phyloP scores from a whole-genome alignment of 2,797 vertebrate species.

The Coilia nasus region DNA sequence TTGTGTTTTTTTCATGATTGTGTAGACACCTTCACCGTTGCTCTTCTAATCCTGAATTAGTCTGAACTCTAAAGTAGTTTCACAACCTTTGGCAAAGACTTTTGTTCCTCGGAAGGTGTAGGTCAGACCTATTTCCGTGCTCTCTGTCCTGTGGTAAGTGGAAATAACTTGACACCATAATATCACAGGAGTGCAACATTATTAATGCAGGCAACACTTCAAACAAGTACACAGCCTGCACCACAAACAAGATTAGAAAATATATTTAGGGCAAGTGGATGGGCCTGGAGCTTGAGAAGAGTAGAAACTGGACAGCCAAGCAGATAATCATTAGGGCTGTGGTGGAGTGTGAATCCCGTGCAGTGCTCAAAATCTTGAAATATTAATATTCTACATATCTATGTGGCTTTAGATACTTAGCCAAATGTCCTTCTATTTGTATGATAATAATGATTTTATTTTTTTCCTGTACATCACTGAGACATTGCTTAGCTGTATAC shows the following conservation, averaged over 20 bases:
- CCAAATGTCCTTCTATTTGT: neutral
- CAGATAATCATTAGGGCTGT: neutral
- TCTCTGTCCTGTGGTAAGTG: neutral
- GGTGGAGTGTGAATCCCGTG: neutral
- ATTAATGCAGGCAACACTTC: neutral
- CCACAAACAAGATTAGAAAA: slow-evolving; percentile 6
- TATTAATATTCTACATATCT: too few species aligned
- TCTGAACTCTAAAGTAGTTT: neutral
- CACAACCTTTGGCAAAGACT: neutral
- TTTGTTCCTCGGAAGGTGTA: neutral
- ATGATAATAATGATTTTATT: neutral
- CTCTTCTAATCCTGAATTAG: neutral
- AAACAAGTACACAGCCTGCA: neutral
- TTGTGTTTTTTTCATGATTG: neutral
- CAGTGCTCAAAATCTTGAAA: neutral
- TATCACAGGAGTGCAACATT: neutral
- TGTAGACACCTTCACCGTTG: neutral
- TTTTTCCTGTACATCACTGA: neutral
- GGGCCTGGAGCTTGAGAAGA: neutral
- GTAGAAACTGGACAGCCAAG: neutral
- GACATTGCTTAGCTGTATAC: too few species aligned
- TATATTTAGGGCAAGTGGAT: slow-evolving; percentile 8
- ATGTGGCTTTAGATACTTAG: neutral
- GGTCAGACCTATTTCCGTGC: neutral
- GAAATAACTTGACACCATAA: slow-evolving; percentile 16